Evolutionary conservation across 2,113 vertebrate species (phyloP), one percentile per base, ranked within the genome.

Genomic region (Hemicordylus capensis): DNA sequence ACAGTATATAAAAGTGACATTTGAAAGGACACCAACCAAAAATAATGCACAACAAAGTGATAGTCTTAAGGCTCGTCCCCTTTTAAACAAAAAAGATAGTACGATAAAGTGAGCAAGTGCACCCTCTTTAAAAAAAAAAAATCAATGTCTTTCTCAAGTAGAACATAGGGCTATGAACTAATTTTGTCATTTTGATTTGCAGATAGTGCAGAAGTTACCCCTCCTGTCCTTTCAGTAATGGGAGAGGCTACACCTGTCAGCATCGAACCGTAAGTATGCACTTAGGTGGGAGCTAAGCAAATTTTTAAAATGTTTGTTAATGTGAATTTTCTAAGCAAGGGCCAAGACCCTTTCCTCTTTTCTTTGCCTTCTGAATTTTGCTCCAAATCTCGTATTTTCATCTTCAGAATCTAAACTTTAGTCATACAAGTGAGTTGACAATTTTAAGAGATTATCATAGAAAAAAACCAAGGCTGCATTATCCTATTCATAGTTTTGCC

Each of bases 121-220:
- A 44, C 44, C 24, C 70, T 73, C 70, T 73, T 24, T 31, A 73
- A 28, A 28, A 39, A 4, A 66, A 15, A 4, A 1, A 31, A 66
- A 8, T 3, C 19, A n/a, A 69, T 80, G 66, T 34, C 66, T 26
- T 0, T 44, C 46, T 83, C 44, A n/a, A 56, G 34, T 61, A 4
- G 1, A 15, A 69, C 61, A 64, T 48, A n/a, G 14, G 8, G 5
- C 3, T 73, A 42, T 92, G 75, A 94, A 79, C 39, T 74, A 44
- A 67, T 78, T 76, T 12, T 89, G 76, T 84, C 90, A 58, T 91
- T 94, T 90, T 91, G 82, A n/a, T 48, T 84, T 94, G 26, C 92
- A 99, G 99, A 98, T 92, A 99, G 98, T 80, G 95, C 97, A 39
- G 99, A 99, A 93, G 98, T 99, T 88, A 99, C 98, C 3, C 99